Evolutionary conservation across 2,888 invertebrate species (phyloP), one percentile per base, ranked within the genome.

Genomic region (Drosophila limbata): DNA sequence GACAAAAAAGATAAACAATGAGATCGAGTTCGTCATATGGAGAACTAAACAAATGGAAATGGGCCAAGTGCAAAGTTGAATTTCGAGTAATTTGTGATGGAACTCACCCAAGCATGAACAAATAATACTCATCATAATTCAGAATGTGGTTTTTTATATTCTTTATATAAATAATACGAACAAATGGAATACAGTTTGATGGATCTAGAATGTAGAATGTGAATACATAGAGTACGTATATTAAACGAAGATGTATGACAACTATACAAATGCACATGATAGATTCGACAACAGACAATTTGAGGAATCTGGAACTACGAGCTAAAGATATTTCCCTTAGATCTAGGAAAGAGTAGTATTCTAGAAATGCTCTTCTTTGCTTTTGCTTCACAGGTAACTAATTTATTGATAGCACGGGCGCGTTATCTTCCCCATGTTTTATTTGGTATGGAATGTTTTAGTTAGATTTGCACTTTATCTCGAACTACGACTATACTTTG

Each of bases 401-500:
- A 11, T 40, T 45, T 42, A 21, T 60, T 51, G 19, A 50, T 42
- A 60, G 51, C 51, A 60, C 51, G 21, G 31, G 25, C 39, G 15
- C 48, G 39, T 11, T 59, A 21, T n/a, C 19, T 42, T 28, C 1
- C 17, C 33, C 21, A 44, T 40, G 13, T 40, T 48, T 37, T 63
- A 48, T 63, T 74, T 42, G 19, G 63, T 88, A 74, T 88, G 83
- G 77, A 83, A 74, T 85, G 69, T 51, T 68, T 68, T 39, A 15
- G 21, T 63, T 45, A 15, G 13, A 21, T 10, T 64, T 56, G 69
- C 44, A 63, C 52, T 52, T 21, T 52, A 8, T 53, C 13, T 6
- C 1, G 31, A 28, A 21, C n/a, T 19, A 3, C 3, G 8, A 17
- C 37, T 76, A 91, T 4, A 91, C 90, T 78, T 91, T 91, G n/a